These are phyloP conservation scores for Aethes cnicana DNA, from an alignment of 2,888 invertebrate species.

Conservation along the genomic window DNA sequence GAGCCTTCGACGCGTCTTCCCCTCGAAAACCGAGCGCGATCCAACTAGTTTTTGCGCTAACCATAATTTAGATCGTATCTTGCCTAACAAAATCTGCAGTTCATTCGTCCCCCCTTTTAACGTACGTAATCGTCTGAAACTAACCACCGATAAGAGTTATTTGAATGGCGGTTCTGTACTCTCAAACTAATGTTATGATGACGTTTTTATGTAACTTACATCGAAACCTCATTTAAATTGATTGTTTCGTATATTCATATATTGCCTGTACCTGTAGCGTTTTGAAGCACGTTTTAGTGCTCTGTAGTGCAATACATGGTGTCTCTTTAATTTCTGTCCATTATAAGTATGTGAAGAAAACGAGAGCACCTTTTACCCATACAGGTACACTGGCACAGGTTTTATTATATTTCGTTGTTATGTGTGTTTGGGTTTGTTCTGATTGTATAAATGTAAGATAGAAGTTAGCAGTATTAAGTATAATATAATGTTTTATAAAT, in stretches of 20 bases:
- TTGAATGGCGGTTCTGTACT: slow-evolving; percentile 3
- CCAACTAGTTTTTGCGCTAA: slow-evolving; percentile 25
- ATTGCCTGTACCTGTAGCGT: slow-evolving; percentile 22
- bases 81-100: slow-evolving; percentile 17
- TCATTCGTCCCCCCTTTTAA: too few relatives aligned
- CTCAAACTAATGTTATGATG: slow-evolving; percentile 18
- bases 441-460: slow-evolving; percentile 66
- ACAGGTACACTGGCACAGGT: slow-evolving; percentile 26
- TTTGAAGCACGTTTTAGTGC: slow-evolving; percentile 47
- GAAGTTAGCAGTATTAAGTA: slow-evolving; percentile 55
- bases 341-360: slow-evolving; percentile 1
- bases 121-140: too few relatives aligned
- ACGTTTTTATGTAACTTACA: slow-evolving; percentile 13
- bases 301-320: slow-evolving; percentile 33
- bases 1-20: slow-evolving; percentile 38
- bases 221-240: neutral
- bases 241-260: slow-evolving; percentile 16
- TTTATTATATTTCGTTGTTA: slow-evolving; percentile 28
- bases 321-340: slow-evolving; percentile 18
- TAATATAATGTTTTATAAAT: slow-evolving; percentile 74
- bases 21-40: slow-evolving; percentile 24
- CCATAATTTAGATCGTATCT: slow-evolving; percentile 21
- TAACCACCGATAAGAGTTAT: neutral
- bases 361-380: neutral
- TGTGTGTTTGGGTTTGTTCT: slow-evolving; percentile 56